A percentile compares a stretch with the other conserved stretches of the same genome.
Conservation (phyloP, 2,888 invertebrate species). For the Digitonthophagus gazella region DNA sequence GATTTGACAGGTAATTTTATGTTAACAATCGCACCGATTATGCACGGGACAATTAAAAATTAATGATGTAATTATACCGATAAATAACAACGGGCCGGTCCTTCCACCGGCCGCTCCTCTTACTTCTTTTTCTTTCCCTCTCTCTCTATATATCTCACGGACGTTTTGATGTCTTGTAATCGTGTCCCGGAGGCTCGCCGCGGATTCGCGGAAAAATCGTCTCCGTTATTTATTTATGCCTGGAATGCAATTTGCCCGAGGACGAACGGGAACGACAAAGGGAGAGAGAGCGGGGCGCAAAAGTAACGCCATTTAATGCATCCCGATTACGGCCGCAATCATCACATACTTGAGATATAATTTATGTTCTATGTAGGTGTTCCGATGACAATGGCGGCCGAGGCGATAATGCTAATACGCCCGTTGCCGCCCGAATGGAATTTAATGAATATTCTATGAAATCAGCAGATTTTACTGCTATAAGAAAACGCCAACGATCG, state of each 20-base stretch:
- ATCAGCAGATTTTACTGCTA: slow-evolving; percentile 3
- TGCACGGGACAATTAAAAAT: slow-evolving; percentile 11
- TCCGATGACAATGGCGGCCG: slow-evolving; percentile 8
- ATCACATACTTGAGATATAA: slow-evolving; percentile 16
- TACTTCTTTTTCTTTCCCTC: background rate
- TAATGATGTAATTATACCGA: slow-evolving; percentile 17
- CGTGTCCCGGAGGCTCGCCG: slow-evolving; percentile 3
- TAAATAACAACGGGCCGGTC: slow-evolving; percentile 10
- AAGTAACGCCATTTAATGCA: slow-evolving; percentile 3
- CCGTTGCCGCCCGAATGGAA: slow-evolving; percentile 7
- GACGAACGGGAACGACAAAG: background rate
- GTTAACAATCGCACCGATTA: slow-evolving; percentile 18
- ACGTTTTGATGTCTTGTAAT: background rate
- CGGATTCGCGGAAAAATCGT: slow-evolving; percentile 4
- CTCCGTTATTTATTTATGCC: slow-evolving; percentile 16
- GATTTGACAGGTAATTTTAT: slow-evolving; percentile 21
- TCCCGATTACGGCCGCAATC: slow-evolving; percentile 10
- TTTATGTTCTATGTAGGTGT: slow-evolving; percentile 16
- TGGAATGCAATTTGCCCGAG: slow-evolving; percentile 7
- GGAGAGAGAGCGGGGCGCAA: slow-evolving; percentile 11
- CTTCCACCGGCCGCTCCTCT: background rate
- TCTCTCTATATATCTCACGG: background rate
- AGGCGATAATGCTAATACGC: slow-evolving; percentile 4
- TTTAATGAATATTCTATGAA: slow-evolving; percentile 7
- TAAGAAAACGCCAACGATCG: too few species aligned